Conservation (phyloP, 2,113 vertebrate genomes). For the Dicaeum eximium region DNA sequence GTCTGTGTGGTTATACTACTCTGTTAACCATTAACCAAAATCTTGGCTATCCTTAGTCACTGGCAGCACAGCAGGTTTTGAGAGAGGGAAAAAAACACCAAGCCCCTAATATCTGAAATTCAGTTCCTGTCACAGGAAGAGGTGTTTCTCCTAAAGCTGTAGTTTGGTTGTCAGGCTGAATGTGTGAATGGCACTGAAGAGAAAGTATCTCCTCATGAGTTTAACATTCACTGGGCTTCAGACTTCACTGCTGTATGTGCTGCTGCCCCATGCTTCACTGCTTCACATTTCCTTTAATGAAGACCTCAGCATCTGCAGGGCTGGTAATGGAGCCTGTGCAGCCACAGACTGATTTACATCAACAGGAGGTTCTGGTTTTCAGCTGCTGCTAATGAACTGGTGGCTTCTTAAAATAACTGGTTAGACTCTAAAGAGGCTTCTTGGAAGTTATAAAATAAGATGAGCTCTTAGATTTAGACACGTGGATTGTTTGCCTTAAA, state of each 20-base stretch:
- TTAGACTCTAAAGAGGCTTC: not conserved
- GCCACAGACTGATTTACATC: not conserved
- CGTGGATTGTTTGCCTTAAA: not conserved
- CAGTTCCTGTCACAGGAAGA: not conserved
- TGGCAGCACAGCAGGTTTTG: not conserved
- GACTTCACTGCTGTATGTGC: not conserved
- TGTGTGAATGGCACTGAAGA: fast-evolving
- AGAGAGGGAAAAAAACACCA: not conserved
- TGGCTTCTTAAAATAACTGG: not conserved
- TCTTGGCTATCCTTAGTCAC: not conserved
- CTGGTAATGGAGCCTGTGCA: not conserved
- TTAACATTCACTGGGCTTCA: not conserved
- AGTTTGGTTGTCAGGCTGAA: not conserved
- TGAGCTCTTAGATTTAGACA: not conserved
- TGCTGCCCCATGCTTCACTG: not conserved
- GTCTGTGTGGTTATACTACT: not conserved
- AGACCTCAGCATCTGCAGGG: not conserved
- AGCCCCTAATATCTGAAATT: not conserved
- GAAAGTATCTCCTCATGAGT: not conserved
- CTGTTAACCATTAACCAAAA: conserved; percentile 64
- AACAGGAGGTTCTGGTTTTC: not conserved
- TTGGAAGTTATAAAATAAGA: not conserved
- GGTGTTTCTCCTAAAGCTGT: not conserved
- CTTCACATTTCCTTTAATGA: not conserved
- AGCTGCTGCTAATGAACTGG: not conserved